These are phyloP conservation scores for Mythimna pallens DNA, from an alignment of 2,888 invertebrate genomes.

Conservation along the genomic window DNA sequence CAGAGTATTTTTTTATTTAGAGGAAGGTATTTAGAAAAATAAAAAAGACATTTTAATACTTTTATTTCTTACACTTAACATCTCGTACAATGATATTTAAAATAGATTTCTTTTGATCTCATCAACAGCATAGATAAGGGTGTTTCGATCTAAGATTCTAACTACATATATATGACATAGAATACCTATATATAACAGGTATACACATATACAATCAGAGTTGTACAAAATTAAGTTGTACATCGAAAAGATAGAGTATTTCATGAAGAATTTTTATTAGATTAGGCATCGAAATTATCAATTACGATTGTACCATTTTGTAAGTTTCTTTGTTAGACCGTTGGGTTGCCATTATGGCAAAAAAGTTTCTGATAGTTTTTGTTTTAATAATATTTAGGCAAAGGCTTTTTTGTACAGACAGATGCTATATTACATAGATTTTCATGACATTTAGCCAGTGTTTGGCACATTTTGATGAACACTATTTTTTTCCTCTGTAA, in stretches of 20 bases:
- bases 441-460: conserved; percentile 73
- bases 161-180: conserved; percentile 58
- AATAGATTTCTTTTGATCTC: conserved; percentile 87
- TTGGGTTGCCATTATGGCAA: conserved; percentile 18
- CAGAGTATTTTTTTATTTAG: not conserved
- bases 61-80: conserved; percentile 88
- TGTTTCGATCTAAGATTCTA: conserved; percentile 68
- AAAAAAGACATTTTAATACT: conserved; percentile 64
- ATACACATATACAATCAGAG: conserved; percentile 58
- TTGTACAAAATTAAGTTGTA: conserved; percentile 50
- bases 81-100: conserved; percentile 89
- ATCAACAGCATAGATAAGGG: conserved; percentile 81
- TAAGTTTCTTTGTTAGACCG: conserved; percentile 33
- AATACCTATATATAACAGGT: conserved; percentile 62
- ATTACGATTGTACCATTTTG: conserved; percentile 20
- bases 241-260: conserved; percentile 37
- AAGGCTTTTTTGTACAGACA: conserved; percentile 54
- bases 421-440: conserved; percentile 57
- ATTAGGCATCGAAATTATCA: conserved; percentile 46
- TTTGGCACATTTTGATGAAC: conserved; percentile 86
- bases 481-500: conserved; percentile 69
- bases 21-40: not conserved
- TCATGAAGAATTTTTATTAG: conserved; percentile 25
- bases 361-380: conserved; percentile 25
- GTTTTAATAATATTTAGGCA: conserved; percentile 14